Percentiles rank a stretch among this genome's conserved stretches.
phyloP scores from a whole-genome alignment of 2,797 vertebrate species.

The Sebastolobus alascanus region DNA sequence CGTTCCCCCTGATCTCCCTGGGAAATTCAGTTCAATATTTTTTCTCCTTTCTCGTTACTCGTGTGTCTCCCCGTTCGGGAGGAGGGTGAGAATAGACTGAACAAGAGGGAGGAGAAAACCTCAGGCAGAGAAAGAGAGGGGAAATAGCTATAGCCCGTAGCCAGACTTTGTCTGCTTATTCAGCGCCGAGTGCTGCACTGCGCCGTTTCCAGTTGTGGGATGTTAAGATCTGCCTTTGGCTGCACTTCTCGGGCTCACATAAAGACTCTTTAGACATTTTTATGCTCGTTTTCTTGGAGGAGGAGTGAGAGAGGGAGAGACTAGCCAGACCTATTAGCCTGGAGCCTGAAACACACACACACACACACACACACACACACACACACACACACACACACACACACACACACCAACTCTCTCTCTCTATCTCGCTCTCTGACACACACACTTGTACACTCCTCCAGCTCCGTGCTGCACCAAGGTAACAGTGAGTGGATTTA shows the following conservation, averaged over 20 bases:
- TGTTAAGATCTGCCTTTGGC: constrained; percentile 71
- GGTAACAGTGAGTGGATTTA: constrained; percentile 76
- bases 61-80: constrained; percentile 67
- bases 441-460: constrained; percentile 59
- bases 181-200: constrained; percentile 73
- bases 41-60: constrained; percentile 51
- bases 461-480: constrained; percentile 63
- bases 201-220: constrained; percentile 75
- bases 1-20: constrained; percentile 61
- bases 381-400: constrained; percentile 45
- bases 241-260: constrained; percentile 69
- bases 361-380: constrained; percentile 36
- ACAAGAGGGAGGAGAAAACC: constrained; percentile 72
- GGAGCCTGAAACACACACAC: constrained; percentile 64
- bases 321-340: constrained; percentile 66
- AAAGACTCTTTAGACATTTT: constrained; percentile 76
- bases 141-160: constrained; percentile 73
- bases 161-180: constrained; percentile 78
- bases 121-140: constrained; percentile 58
- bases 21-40: constrained; percentile 74
- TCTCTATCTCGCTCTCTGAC: constrained; percentile 12
- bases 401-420: constrained; percentile 32
- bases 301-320: constrained; percentile 63
- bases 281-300: constrained; percentile 72
- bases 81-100: constrained; percentile 66